Evolutionary conservation across 1,140 invertebrate species (phyloP).

Genomic region (Anoplolepis gracilipes): DNA sequence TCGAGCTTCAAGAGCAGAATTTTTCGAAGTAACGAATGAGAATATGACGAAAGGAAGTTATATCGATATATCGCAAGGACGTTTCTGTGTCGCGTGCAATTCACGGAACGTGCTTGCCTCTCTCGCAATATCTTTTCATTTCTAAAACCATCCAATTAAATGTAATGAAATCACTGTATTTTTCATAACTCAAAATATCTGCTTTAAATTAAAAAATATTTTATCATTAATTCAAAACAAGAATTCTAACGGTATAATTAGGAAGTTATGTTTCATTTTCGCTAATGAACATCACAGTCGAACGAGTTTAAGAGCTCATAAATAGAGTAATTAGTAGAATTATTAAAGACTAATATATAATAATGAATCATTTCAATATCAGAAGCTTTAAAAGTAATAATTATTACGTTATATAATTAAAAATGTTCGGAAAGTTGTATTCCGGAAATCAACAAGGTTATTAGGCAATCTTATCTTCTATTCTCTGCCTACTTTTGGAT

Average conservation of each 20-base stretch:
- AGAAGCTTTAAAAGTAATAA: neutral
- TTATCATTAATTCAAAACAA: neutral
- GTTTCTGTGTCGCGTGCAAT: neutral
- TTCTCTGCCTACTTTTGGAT: neutral
- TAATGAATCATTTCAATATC: slow-evolving; percentile 10
- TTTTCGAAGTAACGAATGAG: neutral
- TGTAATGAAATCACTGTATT: neutral
- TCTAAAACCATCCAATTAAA: slow-evolving; percentile 20
- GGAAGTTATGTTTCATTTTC: neutral
- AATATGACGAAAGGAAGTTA: slow-evolving; percentile 12
- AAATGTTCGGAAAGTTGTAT: neutral
- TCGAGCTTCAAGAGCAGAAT: neutral
- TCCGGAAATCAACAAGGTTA: slow-evolving; percentile 32
- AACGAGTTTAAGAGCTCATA: neutral
- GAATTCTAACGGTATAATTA: neutral
- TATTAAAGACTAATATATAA: neutral
- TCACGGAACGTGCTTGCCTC: slow-evolving; percentile 2
- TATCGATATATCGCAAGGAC: slow-evolving; percentile 26
- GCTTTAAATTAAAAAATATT: too few relatives aligned
- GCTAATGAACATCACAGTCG: neutral
- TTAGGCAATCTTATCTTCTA: slow-evolving; percentile 27
- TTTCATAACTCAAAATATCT: neutral
- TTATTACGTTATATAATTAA: slow-evolving; percentile 1
- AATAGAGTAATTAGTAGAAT: neutral
- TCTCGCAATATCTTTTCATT: neutral